These are phyloP conservation scores for Meriones psammophilus DNA, from an alignment of 2,797 vertebrate species.

Conservation along the genomic window DNA sequence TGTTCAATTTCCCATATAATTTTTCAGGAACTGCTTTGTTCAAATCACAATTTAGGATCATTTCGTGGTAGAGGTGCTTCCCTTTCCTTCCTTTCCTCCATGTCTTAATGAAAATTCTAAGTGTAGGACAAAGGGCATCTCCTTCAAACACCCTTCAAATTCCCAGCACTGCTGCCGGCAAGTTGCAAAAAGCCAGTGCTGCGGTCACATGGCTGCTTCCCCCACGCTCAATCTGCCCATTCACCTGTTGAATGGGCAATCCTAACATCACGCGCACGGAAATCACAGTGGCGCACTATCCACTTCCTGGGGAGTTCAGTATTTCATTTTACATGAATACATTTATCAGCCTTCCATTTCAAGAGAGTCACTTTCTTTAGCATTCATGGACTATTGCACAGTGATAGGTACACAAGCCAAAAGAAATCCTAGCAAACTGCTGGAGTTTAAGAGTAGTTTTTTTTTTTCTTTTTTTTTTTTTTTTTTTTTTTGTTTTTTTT, in stretches of 20 bases:
- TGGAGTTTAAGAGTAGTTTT: background rate
- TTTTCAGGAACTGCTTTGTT: background rate
- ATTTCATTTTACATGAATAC: conserved; percentile 38
- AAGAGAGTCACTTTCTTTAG: conserved; percentile 36
- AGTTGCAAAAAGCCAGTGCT: conserved; percentile 25
- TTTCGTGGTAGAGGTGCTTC: background rate
- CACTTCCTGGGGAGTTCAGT: background rate
- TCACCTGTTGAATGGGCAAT: background rate
- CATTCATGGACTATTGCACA: conserved; percentile 1
- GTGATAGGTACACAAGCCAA: background rate
- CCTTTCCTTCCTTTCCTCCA: background rate
- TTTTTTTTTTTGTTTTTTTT: background rate
- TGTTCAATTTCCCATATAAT: background rate
- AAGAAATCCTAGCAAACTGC: background rate
- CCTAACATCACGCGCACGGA: background rate
- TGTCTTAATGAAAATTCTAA: background rate
- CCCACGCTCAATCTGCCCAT: background rate
- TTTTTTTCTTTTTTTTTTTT: background rate
- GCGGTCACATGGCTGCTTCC: background rate
- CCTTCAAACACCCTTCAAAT: conserved; percentile 20
- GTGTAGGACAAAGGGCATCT: background rate
- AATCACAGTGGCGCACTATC: background rate
- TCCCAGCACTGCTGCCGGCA: background rate
- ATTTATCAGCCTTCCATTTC: conserved; percentile 22
- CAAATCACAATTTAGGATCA: conserved; percentile 29